Evolutionary conservation across 2,113 vertebrate genomes (phyloP), one percentile per base, ranked within the genome.

Genomic region (Ptilonorhynchus violaceus): DNA sequence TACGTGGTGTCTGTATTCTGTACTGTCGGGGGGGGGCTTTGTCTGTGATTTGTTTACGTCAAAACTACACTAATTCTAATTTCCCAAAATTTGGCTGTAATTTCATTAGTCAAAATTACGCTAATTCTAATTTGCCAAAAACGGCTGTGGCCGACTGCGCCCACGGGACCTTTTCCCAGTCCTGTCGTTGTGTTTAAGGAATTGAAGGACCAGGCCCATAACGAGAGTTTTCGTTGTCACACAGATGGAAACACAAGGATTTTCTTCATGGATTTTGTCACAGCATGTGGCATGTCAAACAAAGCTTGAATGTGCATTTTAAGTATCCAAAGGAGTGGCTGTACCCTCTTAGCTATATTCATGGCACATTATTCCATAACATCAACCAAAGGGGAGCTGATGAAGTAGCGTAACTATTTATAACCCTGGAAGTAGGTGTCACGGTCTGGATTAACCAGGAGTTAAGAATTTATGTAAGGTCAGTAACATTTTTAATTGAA

Each of bases 191-290:
- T 82, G 17, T 33, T 70, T 47, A 49, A 56, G 56, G 50, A 76
- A 50, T 66, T 73, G 35, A 63, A 70, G 67, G 25, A 62, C 50
- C n/a, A 56, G 85, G 74, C 21, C 52, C 60, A 35, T 77, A 87
- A 74, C 2, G 0, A 68, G 37, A 78, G 31, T 91, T 95, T 91
- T 87, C 83, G 25, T 80, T 86, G 80, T 95, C 62, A 93, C 39
- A 82, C 46, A 75, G 73, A 89, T 67, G 49, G 44, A 64, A 75
- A 68, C 25, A 85, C 73, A 87, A 89, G 50, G 77, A 88, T 85
- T 95, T 94, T 79, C 66, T 75, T 53, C 66, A 79, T 3, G 31
- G 73, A 91, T 82, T 91, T 94, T 91, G 83, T 91, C 96, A 91
- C 70, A 90, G 64, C 53, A 68, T 78, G 60, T 88, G 66, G 75